phyloP scores from a whole-genome alignment of 2,113 vertebrate genomes.

The Paratilapia polleni region DNA sequence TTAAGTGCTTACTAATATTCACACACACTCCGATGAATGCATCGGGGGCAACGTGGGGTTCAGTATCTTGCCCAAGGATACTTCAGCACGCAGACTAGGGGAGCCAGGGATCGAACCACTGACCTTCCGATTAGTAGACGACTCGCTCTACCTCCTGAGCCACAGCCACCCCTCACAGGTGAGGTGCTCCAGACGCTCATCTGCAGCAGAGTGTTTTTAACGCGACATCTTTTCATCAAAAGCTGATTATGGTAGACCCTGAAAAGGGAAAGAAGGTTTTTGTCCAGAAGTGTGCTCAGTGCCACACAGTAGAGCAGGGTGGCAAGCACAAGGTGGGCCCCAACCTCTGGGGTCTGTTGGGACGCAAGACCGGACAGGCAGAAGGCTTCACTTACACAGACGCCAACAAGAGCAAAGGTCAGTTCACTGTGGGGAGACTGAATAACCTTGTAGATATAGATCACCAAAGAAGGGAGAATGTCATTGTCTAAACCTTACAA shows the following conservation, averaged over 20 bases:
- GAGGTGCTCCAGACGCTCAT: background rate
- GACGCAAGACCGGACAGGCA: slow-evolving; percentile 81
- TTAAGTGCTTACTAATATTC: too few relatives aligned
- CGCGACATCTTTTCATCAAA: background rate
- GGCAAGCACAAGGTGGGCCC: slow-evolving; percentile 86
- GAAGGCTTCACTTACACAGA: slow-evolving; percentile 84
- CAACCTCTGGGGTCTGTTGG: slow-evolving; percentile 85
- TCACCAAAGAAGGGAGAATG: rapidly evolving
- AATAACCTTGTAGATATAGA: rapidly evolving
- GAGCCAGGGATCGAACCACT: too few relatives aligned
- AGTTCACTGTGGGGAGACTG: background rate
- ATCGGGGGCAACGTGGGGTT: too few relatives aligned
- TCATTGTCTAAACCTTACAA: background rate
- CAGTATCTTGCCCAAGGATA: too few relatives aligned
- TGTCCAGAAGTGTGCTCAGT: slow-evolving; percentile 85
- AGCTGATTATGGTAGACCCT: slow-evolving; percentile 78
- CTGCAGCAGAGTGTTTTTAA: background rate
- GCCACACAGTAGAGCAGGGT: slow-evolving; percentile 82
- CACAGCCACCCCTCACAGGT: too few relatives aligned
- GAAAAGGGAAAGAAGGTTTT: slow-evolving; percentile 85
- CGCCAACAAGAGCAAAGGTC: slow-evolving; percentile 88
- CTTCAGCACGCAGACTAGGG: too few relatives aligned
- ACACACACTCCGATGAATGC: too few relatives aligned
- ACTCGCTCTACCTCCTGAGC: too few relatives aligned
- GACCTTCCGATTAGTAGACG: too few relatives aligned